These are phyloP conservation scores for Aphidius colemani DNA, from an alignment of 2,888 invertebrate genomes.

Conservation along the genomic window DNA sequence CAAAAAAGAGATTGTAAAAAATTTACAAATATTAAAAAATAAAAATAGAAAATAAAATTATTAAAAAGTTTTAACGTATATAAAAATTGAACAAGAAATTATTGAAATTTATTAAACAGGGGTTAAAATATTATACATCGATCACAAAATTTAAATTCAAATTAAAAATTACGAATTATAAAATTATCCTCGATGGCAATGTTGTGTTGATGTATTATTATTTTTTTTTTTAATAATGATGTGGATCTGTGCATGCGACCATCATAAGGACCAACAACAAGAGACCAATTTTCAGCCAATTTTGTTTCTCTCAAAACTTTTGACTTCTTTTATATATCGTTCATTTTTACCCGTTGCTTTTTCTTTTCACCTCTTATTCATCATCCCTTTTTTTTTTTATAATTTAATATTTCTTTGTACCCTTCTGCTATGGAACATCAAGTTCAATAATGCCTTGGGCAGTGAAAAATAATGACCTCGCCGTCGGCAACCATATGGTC, in stretches of 20 bases:
- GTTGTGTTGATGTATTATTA: constrained; percentile 18
- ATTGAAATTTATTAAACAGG: too few relatives aligned
- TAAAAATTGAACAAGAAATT: too few relatives aligned
- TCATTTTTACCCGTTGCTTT: constrained; percentile 21
- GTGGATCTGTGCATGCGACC: too few relatives aligned
- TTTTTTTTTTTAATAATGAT: too few relatives aligned
- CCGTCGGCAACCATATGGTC: constrained; percentile 59
- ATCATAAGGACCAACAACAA: too few relatives aligned
- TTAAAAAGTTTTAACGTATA: too few relatives aligned
- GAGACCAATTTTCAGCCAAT: constrained; percentile 55
- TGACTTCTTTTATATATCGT: constrained; percentile 17
- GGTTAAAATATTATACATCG: constrained; percentile 16
- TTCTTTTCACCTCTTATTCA: constrained; percentile 21
- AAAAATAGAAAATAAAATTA: constrained; percentile 4
- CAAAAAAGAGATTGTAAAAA: constrained; percentile 28
- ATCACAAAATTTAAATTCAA: constrained; percentile 54
- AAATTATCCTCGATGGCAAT: constrained; percentile 47
- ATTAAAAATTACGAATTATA: constrained; percentile 57
- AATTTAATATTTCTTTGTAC: constrained; percentile 24
- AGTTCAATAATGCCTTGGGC: constrained; percentile 17
- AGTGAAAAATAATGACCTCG: constrained; percentile 52
- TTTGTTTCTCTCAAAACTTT: constrained; percentile 40
- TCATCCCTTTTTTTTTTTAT: constrained; percentile 19
- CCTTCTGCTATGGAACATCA: too few relatives aligned
- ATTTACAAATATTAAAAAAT: constrained; percentile 27